Evolutionary conservation across 1,140 invertebrate species (phyloP).

Genomic region (Ips typographus): DNA sequence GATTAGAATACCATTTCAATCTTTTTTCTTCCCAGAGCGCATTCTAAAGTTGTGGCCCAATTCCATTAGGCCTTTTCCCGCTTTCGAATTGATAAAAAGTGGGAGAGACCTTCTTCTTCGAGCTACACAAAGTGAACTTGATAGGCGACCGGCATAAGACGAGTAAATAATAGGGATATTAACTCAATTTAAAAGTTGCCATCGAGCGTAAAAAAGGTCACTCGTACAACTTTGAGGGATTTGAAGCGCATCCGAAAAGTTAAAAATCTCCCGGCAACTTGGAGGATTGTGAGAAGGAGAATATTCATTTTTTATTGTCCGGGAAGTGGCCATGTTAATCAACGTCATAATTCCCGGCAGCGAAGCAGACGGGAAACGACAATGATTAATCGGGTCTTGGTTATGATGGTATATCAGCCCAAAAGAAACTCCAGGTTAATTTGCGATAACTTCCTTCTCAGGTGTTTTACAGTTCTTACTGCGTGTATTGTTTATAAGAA

Average conservation of each 20-base stretch:
- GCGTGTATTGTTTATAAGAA: no score
- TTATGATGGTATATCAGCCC: constrained; percentile 18
- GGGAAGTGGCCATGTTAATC: constrained; percentile 14
- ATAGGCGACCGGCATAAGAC: constrained; percentile 16
- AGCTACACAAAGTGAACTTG: constrained; percentile 23
- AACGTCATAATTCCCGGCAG: constrained; percentile 21
- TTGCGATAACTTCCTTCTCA: constrained; percentile 4
- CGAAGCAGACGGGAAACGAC: constrained; percentile 10
- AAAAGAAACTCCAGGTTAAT: constrained; percentile 28
- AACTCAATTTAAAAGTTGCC: constrained; percentile 25
- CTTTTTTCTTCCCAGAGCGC: constrained; percentile 11
- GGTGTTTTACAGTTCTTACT: no score
- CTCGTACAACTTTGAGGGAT: no score
- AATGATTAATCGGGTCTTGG: constrained; percentile 23
- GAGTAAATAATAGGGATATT: constrained; percentile 21
- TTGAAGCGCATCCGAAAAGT: no score
- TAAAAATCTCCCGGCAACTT: not conserved
- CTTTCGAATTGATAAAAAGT: constrained; percentile 29
- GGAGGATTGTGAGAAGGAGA: constrained; percentile 5
- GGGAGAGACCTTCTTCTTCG: constrained; percentile 8
- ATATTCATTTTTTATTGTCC: constrained; percentile 21
- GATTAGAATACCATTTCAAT: constrained; percentile 25
- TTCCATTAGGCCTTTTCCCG: constrained; percentile 13
- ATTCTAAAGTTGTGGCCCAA: constrained; percentile 19
- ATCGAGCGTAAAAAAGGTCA: not conserved